These are phyloP conservation scores for Centropus bengalensis DNA, from an alignment of 2,113 vertebrate species.

Conservation along the genomic window DNA sequence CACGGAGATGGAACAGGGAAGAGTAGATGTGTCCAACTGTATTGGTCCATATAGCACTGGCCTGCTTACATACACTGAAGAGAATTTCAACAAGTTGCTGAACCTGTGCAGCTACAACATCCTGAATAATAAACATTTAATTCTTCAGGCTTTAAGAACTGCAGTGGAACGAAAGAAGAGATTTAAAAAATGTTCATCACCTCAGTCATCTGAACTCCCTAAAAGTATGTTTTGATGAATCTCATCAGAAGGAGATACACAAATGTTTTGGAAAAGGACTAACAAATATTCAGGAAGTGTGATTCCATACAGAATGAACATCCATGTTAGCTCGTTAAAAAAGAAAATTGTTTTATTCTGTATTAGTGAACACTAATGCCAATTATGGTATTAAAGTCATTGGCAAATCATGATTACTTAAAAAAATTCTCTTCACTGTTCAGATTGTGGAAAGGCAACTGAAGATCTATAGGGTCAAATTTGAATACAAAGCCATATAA, in stretches of 20 bases:
- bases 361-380: neutral
- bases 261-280: neutral
- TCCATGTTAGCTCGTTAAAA: neutral
- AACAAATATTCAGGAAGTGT: neutral
- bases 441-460: neutral
- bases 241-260: neutral
- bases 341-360: neutral
- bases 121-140: constrained; percentile 73
- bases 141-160: constrained; percentile 71
- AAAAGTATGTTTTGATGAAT: neutral
- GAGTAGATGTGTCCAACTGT: constrained; percentile 66
- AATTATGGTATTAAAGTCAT: neutral
- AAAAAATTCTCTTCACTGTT: neutral
- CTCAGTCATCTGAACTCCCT: neutral
- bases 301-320: neutral
- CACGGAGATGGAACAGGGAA: constrained; percentile 67
- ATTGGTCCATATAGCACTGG: constrained; percentile 74
- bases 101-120: constrained; percentile 80
- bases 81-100: constrained; percentile 77
- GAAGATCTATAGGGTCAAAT: neutral
- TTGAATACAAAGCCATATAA: neutral
- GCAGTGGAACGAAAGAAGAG: constrained; percentile 45
- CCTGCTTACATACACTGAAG: constrained; percentile 73
- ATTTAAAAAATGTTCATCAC: neutral
- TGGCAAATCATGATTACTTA: neutral